Evolutionary conservation across 2,113 vertebrate genomes (phyloP), one percentile per base, ranked within the genome.

Genomic region (Macaca fascicularis): DNA sequence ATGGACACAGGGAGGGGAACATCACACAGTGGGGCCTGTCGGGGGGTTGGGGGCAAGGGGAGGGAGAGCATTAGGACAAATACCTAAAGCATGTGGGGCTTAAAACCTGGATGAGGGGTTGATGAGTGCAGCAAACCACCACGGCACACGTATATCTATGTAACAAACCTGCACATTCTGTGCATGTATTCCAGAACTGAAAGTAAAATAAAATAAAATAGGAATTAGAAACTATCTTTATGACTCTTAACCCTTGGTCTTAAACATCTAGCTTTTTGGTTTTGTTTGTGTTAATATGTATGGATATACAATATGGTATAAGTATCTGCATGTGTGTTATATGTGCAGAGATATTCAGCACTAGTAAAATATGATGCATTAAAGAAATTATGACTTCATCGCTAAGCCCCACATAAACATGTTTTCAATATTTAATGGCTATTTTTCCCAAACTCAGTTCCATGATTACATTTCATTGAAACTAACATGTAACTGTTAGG

Each of bases 401-500:
- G 27, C 64, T 40, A 85, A 78, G 35, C 1, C 3, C 22, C 40
- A 76, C 3, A 4, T 20, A 19, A 40, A 61, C 25, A 2, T n/a
- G 16, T 67, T 85, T 72, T 78, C 35, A 80, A 7, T 85, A 9
- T 74, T 76, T 17, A 40, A 22, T 82, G 72, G 4, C 6, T 89
- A 27, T 30, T 89, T 94, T 67, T 55, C 22, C 40, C 20, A 75
- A 90, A 50, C 13, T 74, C n/a, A 52, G 7, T 74, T 74, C 8
- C 70, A 86, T 55, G 74, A 57, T 38, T 59, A 16, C 35, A 89
- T 86, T 93, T 69, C 59, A 91, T 70, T 76, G 59, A 96, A 89
- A 74, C 48, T 78, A 93, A 93, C 84, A 92, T 84, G 70, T 30
- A 61, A 92, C 69, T 61, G 11, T 81, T 94, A 64, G 61, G 61